Evolutionary conservation across 1,140 invertebrate genomes (phyloP), one percentile per base, ranked within the genome.

Genomic region (Bradynema listronoti): DNA sequence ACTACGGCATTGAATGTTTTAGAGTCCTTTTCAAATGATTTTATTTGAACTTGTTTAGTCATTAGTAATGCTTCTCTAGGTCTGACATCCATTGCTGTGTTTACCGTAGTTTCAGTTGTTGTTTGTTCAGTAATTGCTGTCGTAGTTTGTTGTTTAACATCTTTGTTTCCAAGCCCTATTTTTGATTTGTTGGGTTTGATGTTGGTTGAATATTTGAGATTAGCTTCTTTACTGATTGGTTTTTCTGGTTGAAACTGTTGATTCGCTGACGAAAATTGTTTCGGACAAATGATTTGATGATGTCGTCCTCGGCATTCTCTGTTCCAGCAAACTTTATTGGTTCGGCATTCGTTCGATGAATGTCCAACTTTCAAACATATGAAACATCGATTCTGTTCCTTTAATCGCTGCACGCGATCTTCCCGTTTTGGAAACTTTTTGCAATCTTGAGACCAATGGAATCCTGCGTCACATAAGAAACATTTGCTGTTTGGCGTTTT

Each of bases 1-100:
- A 59, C 49, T 24, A 55, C n/a, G 32, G 52, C 52, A 7, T 53
- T 52, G 7, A 24, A n/a, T n/a, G n/a, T n/a, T n/a, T n/a, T n/a
- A n/a, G n/a, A n/a, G n/a, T n/a, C n/a, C n/a, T n/a, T 45, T 4
- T 39, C 24, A 2, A 30, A 6, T 42, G 24, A 33, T 1, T 46
- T 9, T 4, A 29, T 4, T 34, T 41, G 39, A 9, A 29, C 53
- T 14, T 56, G 25, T 46, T 51, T 22, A 14, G 53, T 47, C 53
- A 56, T 56, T 3, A 56, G 51, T 24, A 56, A 27, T 1, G 54
- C 53, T 52, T 2, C 1, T 33, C 45, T 29, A 29, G 5, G 32
- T 11, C 2, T 6, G 5, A 30, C 14, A 29, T 11, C 9, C 50
- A 11, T 2, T 52, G 9, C 11, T 29, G 19, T 24, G 50, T n/a